Evolutionary conservation across 2,797 vertebrate genomes (phyloP).

Genomic region (Gambelia wislizenii): DNA sequence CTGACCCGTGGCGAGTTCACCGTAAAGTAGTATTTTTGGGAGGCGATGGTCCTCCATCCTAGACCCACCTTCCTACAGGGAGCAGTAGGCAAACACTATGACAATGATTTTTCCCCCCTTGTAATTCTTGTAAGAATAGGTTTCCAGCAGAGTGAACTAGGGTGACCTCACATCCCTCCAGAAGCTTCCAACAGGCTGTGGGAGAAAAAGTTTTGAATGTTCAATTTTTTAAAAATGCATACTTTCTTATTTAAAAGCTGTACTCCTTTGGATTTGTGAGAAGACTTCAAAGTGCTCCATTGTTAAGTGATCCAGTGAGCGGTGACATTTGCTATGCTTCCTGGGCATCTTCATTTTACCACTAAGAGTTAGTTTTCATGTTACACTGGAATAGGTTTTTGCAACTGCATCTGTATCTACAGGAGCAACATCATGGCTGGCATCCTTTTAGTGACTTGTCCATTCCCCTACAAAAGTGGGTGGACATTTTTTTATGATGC

Average conservation of each 20-base stretch:
- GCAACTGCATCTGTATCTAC: background rate
- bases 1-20: too few species aligned
- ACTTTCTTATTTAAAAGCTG: background rate
- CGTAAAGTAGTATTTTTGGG: too few species aligned
- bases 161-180: background rate
- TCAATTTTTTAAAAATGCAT: background rate
- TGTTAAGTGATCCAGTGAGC: background rate
- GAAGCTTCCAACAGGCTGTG: background rate
- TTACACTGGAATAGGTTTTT: background rate
- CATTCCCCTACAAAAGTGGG: too few species aligned
- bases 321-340: background rate
- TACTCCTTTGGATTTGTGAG: background rate
- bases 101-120: too few species aligned
- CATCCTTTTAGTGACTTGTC: too few species aligned
- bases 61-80: background rate
- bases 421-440: background rate
- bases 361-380: background rate
- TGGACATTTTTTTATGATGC: too few species aligned
- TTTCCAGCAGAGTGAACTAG: background rate
- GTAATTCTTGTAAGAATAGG: background rate
- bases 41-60: too few species aligned
- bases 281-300: background rate
- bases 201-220: background rate
- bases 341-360: background rate
- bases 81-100: background rate